phyloP scores from a whole-genome alignment of 2,888 invertebrate species.

The Acronicta aceris region DNA sequence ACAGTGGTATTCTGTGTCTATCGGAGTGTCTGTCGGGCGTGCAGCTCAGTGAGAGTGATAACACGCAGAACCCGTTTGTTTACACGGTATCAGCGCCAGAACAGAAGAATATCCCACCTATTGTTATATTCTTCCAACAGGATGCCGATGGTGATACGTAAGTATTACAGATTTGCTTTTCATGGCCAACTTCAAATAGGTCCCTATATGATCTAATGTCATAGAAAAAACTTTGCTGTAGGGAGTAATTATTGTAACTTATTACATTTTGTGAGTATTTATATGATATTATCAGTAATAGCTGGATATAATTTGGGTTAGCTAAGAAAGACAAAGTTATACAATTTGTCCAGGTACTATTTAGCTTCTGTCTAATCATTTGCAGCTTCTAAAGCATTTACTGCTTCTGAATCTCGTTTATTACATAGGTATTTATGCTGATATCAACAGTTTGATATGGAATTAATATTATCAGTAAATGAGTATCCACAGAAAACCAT shows the following conservation, averaged over 20 bases:
- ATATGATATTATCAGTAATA: too few relatives aligned
- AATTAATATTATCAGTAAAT: background rate
- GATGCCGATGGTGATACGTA: slow-evolving; percentile 97
- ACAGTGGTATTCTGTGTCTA: slow-evolving; percentile 91
- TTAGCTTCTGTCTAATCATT: too few relatives aligned
- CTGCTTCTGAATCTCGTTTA: background rate
- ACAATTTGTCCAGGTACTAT: too few relatives aligned
- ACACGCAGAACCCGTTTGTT: slow-evolving; percentile 25
- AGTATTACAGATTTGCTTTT: slow-evolving; percentile 75
- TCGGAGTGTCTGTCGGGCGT: slow-evolving; percentile 82
- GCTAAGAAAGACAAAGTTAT: too few relatives aligned
- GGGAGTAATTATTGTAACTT: too few relatives aligned
- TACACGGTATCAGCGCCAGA: slow-evolving; percentile 50
- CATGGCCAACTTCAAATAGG: slow-evolving; percentile 3
- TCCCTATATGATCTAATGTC: slow-evolving; percentile 17
- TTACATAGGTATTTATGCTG: background rate
- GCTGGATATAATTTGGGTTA: too few relatives aligned
- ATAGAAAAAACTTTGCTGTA: background rate
- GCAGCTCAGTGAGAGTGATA: slow-evolving; percentile 50
- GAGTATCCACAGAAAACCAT: background rate
- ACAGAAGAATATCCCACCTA: slow-evolving; percentile 77
- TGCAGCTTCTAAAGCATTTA: too few relatives aligned
- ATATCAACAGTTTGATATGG: background rate
- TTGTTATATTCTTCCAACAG: slow-evolving; percentile 92
- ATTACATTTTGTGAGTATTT: too few relatives aligned